A percentile compares a stretch with the other conserved stretches of the same genome.
These are phyloP conservation scores for Euzophera pinguis DNA, from an alignment of 2,888 invertebrate genomes.

Conservation along the genomic window DNA sequence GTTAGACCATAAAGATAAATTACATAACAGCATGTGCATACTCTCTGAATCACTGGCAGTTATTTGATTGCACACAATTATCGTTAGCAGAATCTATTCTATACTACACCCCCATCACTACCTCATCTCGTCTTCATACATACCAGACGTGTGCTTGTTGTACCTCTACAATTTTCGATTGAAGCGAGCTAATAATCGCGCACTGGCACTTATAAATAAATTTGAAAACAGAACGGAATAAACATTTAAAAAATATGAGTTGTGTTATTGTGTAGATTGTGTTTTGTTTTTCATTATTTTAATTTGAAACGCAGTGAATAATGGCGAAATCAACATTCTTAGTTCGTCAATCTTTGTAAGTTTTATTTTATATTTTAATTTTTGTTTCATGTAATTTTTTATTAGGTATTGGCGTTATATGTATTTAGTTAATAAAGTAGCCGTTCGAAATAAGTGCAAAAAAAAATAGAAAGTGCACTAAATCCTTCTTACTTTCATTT, in stretches of 20 bases:
- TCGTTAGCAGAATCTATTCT: not conserved
- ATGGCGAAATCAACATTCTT: slow-evolving; percentile 46
- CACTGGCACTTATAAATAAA: slow-evolving; percentile 3
- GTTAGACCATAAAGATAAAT: not conserved
- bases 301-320: slow-evolving; percentile 18
- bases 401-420: too few relatives aligned
- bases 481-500: too few relatives aligned
- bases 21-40: not conserved
- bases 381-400: too few relatives aligned
- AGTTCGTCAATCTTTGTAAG: slow-evolving; percentile 50
- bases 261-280: slow-evolving; percentile 18
- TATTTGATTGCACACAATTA: not conserved
- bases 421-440: too few relatives aligned
- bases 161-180: not conserved
- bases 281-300: slow-evolving; percentile 17
- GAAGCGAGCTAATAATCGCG: not conserved
- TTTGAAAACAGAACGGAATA: slow-evolving; percentile 9
- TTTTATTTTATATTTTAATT: slow-evolving; percentile 21
- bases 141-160: not conserved
- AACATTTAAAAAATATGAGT: slow-evolving; percentile 16
- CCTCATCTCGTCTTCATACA: slow-evolving; percentile 1
- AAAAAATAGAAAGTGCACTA: too few relatives aligned
- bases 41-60: not conserved
- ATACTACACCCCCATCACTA: slow-evolving; percentile 1
- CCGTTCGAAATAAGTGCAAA: too few relatives aligned